phyloP scores from a whole-genome alignment of 1,140 invertebrate species.

The Brachionus sp. region DNA sequence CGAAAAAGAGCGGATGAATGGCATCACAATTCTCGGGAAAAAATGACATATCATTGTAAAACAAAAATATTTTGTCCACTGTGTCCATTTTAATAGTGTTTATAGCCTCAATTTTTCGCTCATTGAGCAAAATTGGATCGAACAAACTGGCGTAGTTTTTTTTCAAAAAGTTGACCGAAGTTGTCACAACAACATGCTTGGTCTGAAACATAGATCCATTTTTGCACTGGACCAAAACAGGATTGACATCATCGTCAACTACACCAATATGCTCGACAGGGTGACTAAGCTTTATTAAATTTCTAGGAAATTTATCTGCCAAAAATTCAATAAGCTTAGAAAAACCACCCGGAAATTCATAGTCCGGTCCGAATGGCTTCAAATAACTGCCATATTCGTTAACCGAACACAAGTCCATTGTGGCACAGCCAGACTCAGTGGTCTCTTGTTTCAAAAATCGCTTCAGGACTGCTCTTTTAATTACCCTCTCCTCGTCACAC shows the following conservation, averaged over 20 bases:
- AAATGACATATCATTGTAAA: slow-evolving; percentile 40
- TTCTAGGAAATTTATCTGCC: neutral
- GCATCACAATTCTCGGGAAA: neutral
- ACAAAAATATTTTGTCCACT: slow-evolving; percentile 43
- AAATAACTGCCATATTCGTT: slow-evolving; percentile 38
- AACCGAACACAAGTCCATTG: slow-evolving; percentile 31
- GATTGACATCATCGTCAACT: neutral
- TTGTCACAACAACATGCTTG: slow-evolving; percentile 27
- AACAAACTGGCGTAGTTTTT: neutral
- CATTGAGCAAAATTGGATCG: slow-evolving; percentile 1
- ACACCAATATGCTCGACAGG: neutral
- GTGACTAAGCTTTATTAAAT: neutral
- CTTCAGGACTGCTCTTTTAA: neutral
- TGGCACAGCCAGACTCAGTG: slow-evolving; percentile 34
- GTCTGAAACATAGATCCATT: neutral
- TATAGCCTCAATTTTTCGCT: slow-evolving; percentile 39
- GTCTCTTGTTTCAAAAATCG: slow-evolving; percentile 40
- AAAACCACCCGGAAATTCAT: slow-evolving; percentile 43
- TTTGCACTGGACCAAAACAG: neutral
- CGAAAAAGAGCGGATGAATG: slow-evolving; percentile 20
- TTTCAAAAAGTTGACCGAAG: slow-evolving; percentile 29
- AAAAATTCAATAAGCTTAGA: slow-evolving; percentile 40
- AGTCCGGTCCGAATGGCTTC: slow-evolving; percentile 31
- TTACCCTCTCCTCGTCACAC: neutral
- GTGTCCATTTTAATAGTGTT: slow-evolving; percentile 44